phyloP scores from a whole-genome alignment of 2,113 vertebrate species.

The Pristiophorus japonicus region DNA sequence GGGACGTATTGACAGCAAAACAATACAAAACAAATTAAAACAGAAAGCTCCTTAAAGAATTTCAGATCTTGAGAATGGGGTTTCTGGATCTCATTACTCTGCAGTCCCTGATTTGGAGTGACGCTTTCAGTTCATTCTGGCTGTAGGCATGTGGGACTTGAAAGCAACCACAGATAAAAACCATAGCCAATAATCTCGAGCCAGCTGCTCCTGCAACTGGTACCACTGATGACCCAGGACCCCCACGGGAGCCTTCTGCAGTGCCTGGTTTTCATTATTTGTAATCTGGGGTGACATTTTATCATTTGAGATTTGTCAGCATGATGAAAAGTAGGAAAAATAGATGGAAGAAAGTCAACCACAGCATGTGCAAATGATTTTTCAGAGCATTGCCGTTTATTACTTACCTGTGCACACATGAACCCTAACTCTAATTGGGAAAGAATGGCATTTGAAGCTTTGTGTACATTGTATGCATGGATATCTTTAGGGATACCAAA shows the following conservation, averaged over 20 bases:
- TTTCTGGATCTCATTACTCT: not conserved
- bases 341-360: not conserved
- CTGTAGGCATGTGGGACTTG: not conserved
- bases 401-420: not conserved
- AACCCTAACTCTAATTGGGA: not conserved
- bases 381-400: not conserved
- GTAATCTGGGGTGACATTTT: slow-evolving; percentile 5
- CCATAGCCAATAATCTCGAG: slow-evolving; percentile 1
- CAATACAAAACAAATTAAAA: not conserved
- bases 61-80: not conserved
- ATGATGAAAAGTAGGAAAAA: not conserved
- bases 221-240: not conserved
- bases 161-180: slow-evolving; percentile 25
- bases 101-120: not conserved
- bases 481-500: not conserved
- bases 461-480: not conserved
- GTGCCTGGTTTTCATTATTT: not conserved
- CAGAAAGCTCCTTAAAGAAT: slow-evolving; percentile 2
- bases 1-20: not conserved
- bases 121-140: not conserved
- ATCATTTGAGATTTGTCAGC: slow-evolving; percentile 1
- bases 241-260: not conserved
- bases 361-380: not conserved
- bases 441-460: not conserved
- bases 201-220: not conserved